phyloP scores from a whole-genome alignment of 2,113 vertebrate species.

The Perccottus glenii region DNA sequence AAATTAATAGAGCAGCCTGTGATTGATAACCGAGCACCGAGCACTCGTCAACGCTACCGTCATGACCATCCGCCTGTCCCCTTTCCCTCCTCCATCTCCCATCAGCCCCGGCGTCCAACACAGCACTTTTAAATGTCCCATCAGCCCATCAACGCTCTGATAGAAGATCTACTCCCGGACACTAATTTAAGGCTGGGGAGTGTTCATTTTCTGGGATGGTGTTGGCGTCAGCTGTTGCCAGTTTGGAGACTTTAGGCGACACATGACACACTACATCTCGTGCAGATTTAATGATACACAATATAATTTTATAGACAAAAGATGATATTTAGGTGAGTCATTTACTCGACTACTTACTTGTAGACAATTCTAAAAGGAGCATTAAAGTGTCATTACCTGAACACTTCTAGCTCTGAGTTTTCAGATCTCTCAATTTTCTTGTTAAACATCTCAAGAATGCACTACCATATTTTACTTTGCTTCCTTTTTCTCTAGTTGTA shows the following conservation, averaged over 20 bases:
- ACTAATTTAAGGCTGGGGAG: constrained; percentile 1
- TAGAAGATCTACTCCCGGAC: neutral
- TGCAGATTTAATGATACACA: too few relatives aligned
- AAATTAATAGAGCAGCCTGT: constrained; percentile 79
- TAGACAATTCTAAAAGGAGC: too few relatives aligned
- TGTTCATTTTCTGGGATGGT: neutral
- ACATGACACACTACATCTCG: neutral
- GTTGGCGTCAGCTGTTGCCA: neutral
- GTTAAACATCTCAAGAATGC: too few relatives aligned
- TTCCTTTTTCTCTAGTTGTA: too few relatives aligned
- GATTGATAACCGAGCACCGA: constrained; percentile 72
- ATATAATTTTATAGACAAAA: too few relatives aligned
- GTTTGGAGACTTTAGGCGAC: neutral
- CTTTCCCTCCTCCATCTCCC: constrained; percentile 24
- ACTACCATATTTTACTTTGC: too few relatives aligned
- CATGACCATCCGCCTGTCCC: constrained; percentile 49
- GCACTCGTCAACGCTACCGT: constrained; percentile 24
- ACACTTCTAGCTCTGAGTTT: too few relatives aligned
- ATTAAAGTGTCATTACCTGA: too few relatives aligned
- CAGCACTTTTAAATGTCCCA: constrained; percentile 34
- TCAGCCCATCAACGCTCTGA: constrained; percentile 1
- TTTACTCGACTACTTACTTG: too few relatives aligned
- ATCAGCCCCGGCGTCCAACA: constrained; percentile 26
- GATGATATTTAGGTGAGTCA: too few relatives aligned
- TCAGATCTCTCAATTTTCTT: too few relatives aligned